phyloP scores from a whole-genome alignment of 2,113 vertebrate genomes.

The Trinectes maculatus region DNA sequence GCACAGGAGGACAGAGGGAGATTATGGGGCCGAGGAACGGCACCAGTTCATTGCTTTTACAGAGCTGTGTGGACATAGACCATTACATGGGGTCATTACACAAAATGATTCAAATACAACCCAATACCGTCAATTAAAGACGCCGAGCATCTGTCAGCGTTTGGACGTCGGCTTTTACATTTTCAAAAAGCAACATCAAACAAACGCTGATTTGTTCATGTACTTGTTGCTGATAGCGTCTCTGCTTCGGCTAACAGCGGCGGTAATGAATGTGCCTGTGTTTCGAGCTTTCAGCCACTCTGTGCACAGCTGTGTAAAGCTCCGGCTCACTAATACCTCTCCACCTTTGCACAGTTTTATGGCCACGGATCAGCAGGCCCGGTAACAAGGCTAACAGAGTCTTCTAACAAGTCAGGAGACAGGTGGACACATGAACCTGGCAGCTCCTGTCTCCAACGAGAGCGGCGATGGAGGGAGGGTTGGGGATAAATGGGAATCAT shows the following conservation, averaged over 20 bases:
- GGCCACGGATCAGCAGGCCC: constrained; percentile 67
- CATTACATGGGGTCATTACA: constrained; percentile 56
- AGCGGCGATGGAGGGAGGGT: background rate
- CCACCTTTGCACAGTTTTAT: constrained; percentile 68
- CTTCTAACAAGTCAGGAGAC: constrained; percentile 62
- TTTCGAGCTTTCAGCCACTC: constrained; percentile 54
- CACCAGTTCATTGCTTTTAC: constrained; percentile 61
- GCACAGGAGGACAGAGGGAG: constrained; percentile 37
- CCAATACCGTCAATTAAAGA: constrained; percentile 32
- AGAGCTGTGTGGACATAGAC: constrained; percentile 42
- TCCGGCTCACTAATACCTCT: constrained; percentile 46
- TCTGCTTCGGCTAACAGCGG: constrained; percentile 6
- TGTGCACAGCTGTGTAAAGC: constrained; percentile 68
- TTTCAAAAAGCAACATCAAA: constrained; percentile 8
- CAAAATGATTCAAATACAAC: constrained; percentile 52
- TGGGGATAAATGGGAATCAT: constrained; percentile 59
- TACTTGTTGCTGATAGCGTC: constrained; percentile 4
- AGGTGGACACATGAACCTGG: constrained; percentile 48
- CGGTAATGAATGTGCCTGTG: constrained; percentile 19
- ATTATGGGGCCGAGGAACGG: constrained; percentile 31
- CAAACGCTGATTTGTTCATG: constrained; percentile 13
- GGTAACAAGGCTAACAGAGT: constrained; percentile 68
- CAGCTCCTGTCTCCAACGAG: constrained; percentile 53
- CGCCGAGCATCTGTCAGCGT: background rate
- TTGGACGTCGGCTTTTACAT: background rate